These are phyloP conservation scores for Anaspis maculata DNA, from an alignment of 2,888 invertebrate genomes.

Conservation along the genomic window DNA sequence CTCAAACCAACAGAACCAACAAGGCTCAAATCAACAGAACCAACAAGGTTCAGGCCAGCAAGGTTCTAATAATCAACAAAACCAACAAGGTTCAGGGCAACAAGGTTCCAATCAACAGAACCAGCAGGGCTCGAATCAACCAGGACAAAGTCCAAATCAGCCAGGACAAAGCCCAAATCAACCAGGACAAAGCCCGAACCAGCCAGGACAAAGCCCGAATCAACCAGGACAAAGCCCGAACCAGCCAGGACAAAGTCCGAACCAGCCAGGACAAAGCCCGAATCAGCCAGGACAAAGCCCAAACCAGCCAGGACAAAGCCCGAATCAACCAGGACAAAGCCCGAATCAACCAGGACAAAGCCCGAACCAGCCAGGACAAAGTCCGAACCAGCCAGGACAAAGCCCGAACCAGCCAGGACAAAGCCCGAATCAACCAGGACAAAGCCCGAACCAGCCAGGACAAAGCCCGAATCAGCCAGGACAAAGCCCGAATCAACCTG, in stretches of 20 bases:
- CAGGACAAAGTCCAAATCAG: constrained; percentile 1
- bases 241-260: constrained; percentile 3
- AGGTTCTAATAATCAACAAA: constrained; percentile 10
- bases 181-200: constrained; percentile 9
- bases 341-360: not conserved
- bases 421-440: constrained; percentile 1
- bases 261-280: constrained; percentile 12
- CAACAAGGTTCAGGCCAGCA: constrained; percentile 12
- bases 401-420: constrained; percentile 10
- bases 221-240: constrained; percentile 7
- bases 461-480: not conserved
- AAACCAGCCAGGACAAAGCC: not conserved
- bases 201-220: constrained; percentile 5
- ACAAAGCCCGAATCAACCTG: constrained; percentile 2
- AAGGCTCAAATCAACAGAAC: constrained; percentile 3
- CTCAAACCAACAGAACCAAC: constrained; percentile 10
- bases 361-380: constrained; percentile 10
- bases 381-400: constrained; percentile 1
- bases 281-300: constrained; percentile 8
- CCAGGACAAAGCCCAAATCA: constrained; percentile 14
- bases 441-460: not conserved
- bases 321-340: constrained; percentile 1
- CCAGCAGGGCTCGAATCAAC: constrained; percentile 2
- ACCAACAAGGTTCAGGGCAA: not conserved
- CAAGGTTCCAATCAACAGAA: not conserved